Evolutionary conservation across 1,140 invertebrate species (phyloP).

Genomic region (Drosophila bipectinata): DNA sequence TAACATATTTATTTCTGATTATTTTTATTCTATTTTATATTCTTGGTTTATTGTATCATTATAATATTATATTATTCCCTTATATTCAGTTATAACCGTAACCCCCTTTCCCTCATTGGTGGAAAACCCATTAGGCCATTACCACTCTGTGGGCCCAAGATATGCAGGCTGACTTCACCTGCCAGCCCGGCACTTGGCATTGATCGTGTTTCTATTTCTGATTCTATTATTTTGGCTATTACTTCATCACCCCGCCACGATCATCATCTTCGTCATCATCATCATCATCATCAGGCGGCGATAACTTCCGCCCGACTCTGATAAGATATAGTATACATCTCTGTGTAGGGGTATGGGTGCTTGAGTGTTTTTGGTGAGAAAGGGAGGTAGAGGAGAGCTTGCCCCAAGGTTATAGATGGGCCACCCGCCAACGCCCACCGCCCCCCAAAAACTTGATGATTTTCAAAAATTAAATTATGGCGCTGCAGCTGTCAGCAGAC

Average conservation of each 20-base stretch:
- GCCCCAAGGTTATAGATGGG: slow-evolving; percentile 53
- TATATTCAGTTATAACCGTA: no score
- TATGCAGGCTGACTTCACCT: slow-evolving; percentile 44
- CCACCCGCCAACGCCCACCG: neutral
- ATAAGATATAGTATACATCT: slow-evolving; percentile 57
- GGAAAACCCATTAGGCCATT: slow-evolving; percentile 65
- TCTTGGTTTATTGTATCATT: no score
- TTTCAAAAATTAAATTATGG: slow-evolving; percentile 36
- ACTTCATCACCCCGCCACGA: slow-evolving; percentile 57
- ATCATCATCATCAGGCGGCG: slow-evolving; percentile 17
- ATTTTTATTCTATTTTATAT: no score
- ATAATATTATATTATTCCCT: no score
- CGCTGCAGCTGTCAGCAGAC: slow-evolving; percentile 64
- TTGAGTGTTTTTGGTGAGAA: neutral
- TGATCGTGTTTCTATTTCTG: slow-evolving; percentile 62
- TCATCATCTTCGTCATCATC: slow-evolving; percentile 13
- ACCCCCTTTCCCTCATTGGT: no score
- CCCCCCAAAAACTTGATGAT: slow-evolving; percentile 8
- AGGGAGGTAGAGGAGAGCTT: slow-evolving; percentile 50
- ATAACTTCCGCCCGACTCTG: slow-evolving; percentile 61
- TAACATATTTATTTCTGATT: no score
- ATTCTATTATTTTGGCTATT: slow-evolving; percentile 66
- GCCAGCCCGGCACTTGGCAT: slow-evolving; percentile 39
- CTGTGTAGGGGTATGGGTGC: slow-evolving; percentile 11
- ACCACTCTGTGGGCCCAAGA: slow-evolving; percentile 60